Evolutionary conservation across 2,888 invertebrate species (phyloP), one percentile per base, ranked within the genome.

Genomic region (Pristionchus entomophagus): DNA sequence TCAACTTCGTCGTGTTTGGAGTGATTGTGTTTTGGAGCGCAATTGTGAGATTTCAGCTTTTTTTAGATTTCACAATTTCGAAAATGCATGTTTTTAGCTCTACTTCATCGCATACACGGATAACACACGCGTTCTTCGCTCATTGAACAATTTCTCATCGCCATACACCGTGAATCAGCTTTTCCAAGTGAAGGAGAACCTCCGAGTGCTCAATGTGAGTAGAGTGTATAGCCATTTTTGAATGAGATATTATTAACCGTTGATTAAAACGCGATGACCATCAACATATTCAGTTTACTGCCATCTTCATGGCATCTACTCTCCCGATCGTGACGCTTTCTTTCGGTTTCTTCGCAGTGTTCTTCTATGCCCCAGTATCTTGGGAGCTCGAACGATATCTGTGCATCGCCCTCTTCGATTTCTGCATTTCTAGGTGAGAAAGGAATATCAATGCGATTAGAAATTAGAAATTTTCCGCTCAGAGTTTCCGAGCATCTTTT

Each of bases 381-480:
- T 59, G 59, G 59, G 59, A 59, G 29, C 6, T 2, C 17, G 62
- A 12, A 14, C 32, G 62, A 62, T 62, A 62, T n/a, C 29, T 62
- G 12, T 8, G 62, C 62, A 5, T 62, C 12, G 62, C 62, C 10
- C 62, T 62, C 29, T 29, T 62, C 3, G 62, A 62, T 19, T 62
- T 62, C 32, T 62, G 62, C 62, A 62, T 62, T 62, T 62, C 62
- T 10, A 62, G 29, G 62, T 62, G 17, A 62, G 59, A n/a, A n/a
- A n/a, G n/a, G n/a, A n/a, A n/a, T n/a, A n/a, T n/a, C n/a, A n/a
- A n/a, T n/a, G n/a, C n/a, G n/a, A n/a, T n/a, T 26, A 22, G 6
- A 19, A 51, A 0, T 51, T 51, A 3, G 12, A 51, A 5, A 12
- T 51, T 51, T 51, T n/a, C n/a, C n/a, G n/a, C n/a, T n/a, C n/a